A percentile compares a stretch with the other conserved stretches of the same genome.
These are phyloP conservation scores for Uropetala carovei DNA, from an alignment of 2,888 invertebrate species.

Conservation along the genomic window DNA sequence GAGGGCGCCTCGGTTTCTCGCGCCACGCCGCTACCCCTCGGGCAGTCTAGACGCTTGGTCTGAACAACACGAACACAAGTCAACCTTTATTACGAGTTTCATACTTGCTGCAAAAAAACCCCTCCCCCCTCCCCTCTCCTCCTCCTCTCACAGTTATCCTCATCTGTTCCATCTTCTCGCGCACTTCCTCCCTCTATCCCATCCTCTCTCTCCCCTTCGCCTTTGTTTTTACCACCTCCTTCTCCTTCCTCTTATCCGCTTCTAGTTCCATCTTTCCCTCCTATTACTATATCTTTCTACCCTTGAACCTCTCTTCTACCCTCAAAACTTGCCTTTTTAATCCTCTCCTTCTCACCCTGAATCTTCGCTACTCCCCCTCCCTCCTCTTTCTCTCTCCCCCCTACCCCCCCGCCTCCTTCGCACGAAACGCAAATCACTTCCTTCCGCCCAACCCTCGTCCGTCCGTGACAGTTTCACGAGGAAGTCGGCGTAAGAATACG, in stretches of 20 bases:
- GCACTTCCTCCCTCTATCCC: background rate
- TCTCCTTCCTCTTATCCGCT: background rate
- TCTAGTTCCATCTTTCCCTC: background rate
- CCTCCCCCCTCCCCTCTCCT: background rate
- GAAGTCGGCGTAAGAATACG: too few species aligned
- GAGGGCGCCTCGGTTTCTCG: background rate
- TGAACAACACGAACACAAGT: constrained; percentile 20
- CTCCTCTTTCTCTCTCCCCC: too few species aligned
- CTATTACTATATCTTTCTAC: background rate
- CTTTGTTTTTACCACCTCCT: background rate
- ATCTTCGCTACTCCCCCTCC: too few species aligned
- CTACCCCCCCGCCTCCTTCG: too few species aligned
- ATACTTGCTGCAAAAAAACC: background rate
- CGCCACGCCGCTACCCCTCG: constrained; percentile 21
- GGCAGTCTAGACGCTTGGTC: constrained; percentile 32
- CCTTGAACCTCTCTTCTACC: too few species aligned
- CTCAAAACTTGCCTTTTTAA: too few species aligned
- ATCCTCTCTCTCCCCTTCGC: background rate
- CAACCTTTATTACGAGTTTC: constrained; percentile 15
- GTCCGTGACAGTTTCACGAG: too few species aligned
- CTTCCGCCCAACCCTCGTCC: too few species aligned
- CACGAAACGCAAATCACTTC: too few species aligned
- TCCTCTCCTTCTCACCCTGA: too few species aligned
- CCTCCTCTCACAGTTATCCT: background rate
- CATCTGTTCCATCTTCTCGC: background rate